These are phyloP conservation scores for Liasis olivaceus DNA, from an alignment of 2,797 vertebrate species.

Conservation along the genomic window DNA sequence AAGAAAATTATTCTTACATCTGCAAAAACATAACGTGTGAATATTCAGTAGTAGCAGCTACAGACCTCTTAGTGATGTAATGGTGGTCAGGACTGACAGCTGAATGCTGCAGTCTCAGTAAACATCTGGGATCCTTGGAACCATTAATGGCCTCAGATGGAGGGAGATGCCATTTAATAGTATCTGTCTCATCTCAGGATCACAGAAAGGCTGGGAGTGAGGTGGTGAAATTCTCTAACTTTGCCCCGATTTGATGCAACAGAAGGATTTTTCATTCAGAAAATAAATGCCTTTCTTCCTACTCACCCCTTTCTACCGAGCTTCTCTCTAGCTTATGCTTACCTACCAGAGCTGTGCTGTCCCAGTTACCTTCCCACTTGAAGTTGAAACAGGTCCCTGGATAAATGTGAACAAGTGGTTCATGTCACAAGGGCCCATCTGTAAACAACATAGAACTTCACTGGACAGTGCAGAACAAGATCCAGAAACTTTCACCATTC, in stretches of 20 bases:
- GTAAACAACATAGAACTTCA: not conserved
- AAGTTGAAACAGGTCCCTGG: not conserved
- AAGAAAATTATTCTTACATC: not conserved
- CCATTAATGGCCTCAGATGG: not conserved
- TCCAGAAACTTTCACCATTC: slow-evolving; percentile 1
- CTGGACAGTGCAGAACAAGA: not conserved
- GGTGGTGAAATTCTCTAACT: not conserved
- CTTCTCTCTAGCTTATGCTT: not conserved
- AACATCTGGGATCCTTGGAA: not conserved
- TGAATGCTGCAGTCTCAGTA: not conserved
- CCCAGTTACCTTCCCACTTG: not conserved
- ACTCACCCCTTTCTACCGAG: not conserved
- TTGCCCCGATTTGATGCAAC: not conserved
- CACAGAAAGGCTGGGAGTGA: not conserved
- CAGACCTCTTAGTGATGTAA: not conserved
- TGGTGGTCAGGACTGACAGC: not conserved
- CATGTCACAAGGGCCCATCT: not conserved
- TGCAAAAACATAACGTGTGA: not conserved
- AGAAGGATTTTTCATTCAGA: not conserved
- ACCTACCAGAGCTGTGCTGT: not conserved
- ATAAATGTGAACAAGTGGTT: not conserved
- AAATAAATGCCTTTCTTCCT: not conserved
- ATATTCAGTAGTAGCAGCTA: not conserved
- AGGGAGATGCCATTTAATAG: not conserved
- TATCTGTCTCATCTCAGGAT: not conserved